These are phyloP conservation scores for Ceratotherium simum DNA, from an alignment of 2,113 vertebrate species.

Conservation along the genomic window DNA sequence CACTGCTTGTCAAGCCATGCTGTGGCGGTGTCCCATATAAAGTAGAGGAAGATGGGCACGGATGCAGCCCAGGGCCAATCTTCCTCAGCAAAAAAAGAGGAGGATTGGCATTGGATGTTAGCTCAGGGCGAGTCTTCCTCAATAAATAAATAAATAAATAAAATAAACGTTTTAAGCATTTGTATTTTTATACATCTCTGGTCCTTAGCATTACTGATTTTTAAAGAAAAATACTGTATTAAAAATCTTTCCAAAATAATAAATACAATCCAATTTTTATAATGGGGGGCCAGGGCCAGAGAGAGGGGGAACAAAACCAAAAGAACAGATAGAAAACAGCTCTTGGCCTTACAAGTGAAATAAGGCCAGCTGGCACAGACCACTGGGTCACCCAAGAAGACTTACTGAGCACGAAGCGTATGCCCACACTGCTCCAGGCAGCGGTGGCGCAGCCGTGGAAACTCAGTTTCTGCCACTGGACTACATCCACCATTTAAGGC, in stretches of 20 bases:
- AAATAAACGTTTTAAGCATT: neutral
- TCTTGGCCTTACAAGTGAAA: neutral
- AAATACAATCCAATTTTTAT: neutral
- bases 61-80: too few species aligned
- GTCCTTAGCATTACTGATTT: neutral
- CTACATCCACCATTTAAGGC: neutral
- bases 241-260: conserved; percentile 49
- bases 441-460: neutral
- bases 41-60: too few species aligned
- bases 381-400: neutral
- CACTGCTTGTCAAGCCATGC: too few species aligned
- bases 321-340: neutral
- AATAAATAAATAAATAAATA: too few species aligned
- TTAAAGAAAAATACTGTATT: neutral
- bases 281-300: neutral
- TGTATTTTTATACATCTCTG: neutral
- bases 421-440: too few species aligned
- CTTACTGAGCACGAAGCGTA: fast-evolving
- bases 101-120: too few species aligned
- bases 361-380: neutral
- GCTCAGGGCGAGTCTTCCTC: too few species aligned
- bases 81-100: too few species aligned
- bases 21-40: too few species aligned
- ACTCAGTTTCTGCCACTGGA: neutral
- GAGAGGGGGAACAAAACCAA: neutral